phyloP scores from a whole-genome alignment of 1,140 invertebrate genomes.

The Diabrotica undecimpunctata region DNA sequence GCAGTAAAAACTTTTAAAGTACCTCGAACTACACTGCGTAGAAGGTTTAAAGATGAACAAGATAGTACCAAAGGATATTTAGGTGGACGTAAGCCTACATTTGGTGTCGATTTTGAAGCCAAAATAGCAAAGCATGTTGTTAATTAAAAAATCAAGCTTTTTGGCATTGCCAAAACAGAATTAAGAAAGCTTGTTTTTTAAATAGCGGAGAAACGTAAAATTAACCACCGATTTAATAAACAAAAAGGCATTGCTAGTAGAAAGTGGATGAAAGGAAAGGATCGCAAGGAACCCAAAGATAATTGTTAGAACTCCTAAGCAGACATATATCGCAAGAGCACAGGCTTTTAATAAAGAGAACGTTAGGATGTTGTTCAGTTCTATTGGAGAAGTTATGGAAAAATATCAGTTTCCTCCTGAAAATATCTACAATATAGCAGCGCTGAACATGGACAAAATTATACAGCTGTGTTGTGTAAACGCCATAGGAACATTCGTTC shows the following conservation, averaged over 20 bases:
- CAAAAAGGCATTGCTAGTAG: background rate
- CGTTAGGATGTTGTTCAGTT: background rate
- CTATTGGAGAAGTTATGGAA: background rate
- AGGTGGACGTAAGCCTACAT: background rate
- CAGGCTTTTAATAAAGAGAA: background rate
- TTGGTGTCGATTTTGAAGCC: background rate
- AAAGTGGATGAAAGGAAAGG: background rate
- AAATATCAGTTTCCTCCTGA: too few species aligned
- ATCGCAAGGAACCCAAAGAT: background rate
- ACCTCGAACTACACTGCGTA: too few species aligned
- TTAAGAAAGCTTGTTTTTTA: background rate
- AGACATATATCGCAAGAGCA: background rate
- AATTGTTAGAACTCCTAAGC: background rate
- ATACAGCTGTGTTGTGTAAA: too few species aligned
- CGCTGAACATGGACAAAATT: too few species aligned
- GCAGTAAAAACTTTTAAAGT: too few species aligned
- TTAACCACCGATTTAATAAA: background rate
- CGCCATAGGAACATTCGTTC: too few species aligned
- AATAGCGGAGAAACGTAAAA: background rate
- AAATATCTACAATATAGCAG: too few species aligned
- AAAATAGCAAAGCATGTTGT: too few species aligned
- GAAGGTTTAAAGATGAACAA: too few species aligned
- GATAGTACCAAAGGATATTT: conserved; percentile 1
- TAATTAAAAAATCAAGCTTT: background rate
- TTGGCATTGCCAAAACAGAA: background rate